These are phyloP conservation scores for Cathartes aura DNA, from an alignment of 2,113 vertebrate genomes.

Conservation along the genomic window DNA sequence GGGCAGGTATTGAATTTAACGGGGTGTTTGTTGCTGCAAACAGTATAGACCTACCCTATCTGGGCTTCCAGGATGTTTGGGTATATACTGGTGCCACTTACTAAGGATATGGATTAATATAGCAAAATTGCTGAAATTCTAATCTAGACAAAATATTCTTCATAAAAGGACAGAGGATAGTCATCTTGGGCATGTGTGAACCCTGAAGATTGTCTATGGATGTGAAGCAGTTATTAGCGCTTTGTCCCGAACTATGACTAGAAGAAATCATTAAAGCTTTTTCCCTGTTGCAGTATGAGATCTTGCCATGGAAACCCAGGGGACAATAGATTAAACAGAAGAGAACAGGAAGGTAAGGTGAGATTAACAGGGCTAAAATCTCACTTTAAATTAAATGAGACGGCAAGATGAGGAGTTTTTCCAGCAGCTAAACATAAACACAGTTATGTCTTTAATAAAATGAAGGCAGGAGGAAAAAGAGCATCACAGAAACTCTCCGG, in stretches of 20 bases:
- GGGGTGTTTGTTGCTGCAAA: not conserved
- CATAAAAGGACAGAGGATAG: not conserved
- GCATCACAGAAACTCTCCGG: not conserved
- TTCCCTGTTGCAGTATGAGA: not conserved
- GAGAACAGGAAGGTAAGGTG: not conserved
- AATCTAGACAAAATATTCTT: not conserved
- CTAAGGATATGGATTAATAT: not conserved
- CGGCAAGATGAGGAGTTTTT: not conserved
- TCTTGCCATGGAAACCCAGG: not conserved
- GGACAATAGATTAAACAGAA: not conserved
- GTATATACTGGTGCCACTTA: not conserved
- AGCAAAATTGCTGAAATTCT: not conserved
- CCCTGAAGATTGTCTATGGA: not conserved
- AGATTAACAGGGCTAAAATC: not conserved
- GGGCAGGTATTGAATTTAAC: not conserved
- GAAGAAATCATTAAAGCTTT: not conserved
- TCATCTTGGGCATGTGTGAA: not conserved
- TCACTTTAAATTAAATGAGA: not conserved
- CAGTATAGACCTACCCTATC: not conserved
- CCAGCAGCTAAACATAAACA: not conserved
- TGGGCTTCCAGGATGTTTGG: not conserved
- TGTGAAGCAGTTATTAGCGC: not conserved
- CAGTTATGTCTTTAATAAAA: not conserved
- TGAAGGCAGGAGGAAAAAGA: not conserved
- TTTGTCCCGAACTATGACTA: not conserved